Conservation (phyloP, 1,140 invertebrate species). For the Brachionus rubens region DNA sequence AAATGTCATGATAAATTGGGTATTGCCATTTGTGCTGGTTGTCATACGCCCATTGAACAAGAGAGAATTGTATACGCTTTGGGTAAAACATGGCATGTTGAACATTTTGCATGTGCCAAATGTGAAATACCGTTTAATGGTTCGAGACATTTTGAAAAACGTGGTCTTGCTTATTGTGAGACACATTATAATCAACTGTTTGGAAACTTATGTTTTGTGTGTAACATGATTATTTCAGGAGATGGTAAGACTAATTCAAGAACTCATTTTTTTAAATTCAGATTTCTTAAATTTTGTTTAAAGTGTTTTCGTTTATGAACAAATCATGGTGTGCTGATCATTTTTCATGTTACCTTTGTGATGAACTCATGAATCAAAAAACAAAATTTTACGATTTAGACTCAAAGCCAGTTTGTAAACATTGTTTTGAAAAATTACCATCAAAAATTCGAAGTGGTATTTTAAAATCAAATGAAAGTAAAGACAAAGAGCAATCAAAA, state of each 20-base stretch:
- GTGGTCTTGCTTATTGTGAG: slow-evolving; percentile 96
- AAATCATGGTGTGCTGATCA: slow-evolving; percentile 99
- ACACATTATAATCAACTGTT: slow-evolving; percentile 97
- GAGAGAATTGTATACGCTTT: slow-evolving; percentile 91
- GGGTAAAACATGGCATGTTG: slow-evolving; percentile 99
- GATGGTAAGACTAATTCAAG: slow-evolving; percentile 73
- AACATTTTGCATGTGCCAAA: slow-evolving; percentile 99
- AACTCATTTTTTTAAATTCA: background rate
- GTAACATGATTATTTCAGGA: slow-evolving; percentile 93
- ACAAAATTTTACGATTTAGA: slow-evolving; percentile 99
- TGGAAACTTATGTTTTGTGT: slow-evolving; percentile 96
- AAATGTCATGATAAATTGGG: slow-evolving; percentile 99
- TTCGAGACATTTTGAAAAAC: slow-evolving; percentile 97
- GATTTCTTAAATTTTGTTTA: slow-evolving; percentile 48
- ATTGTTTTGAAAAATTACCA: slow-evolving; percentile 95
- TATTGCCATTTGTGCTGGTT: slow-evolving; percentile 87
- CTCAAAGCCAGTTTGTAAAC: slow-evolving; percentile 94
- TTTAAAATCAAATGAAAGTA: slow-evolving; percentile 2
- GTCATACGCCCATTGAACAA: slow-evolving; percentile 68
- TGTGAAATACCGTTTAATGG: slow-evolving; percentile 99
- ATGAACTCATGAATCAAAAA: slow-evolving; percentile 93
- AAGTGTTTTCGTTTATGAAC: slow-evolving; percentile 66
- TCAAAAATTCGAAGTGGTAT: slow-evolving; percentile 71
- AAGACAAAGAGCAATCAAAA: background rate
- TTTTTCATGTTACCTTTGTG: slow-evolving; percentile 96